Conservation (phyloP, 2,113 vertebrate species). For the Salvelinus sp. region DNA sequence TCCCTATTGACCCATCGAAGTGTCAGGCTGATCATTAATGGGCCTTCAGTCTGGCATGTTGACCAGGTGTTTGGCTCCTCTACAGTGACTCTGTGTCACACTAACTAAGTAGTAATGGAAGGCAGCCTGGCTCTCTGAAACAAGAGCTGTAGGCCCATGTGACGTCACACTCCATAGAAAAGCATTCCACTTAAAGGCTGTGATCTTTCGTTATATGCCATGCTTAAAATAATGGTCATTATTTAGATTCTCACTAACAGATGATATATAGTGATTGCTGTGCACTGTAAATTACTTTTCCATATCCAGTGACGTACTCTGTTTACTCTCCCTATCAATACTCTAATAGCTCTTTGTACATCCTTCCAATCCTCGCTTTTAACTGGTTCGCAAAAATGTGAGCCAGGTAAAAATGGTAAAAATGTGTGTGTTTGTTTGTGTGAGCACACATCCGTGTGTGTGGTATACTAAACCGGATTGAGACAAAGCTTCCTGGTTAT, state of each 20-base stretch:
- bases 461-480: no score
- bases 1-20: neutral
- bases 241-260: neutral
- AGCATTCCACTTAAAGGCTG: neutral
- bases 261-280: no score
- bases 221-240: neutral
- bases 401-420: neutral
- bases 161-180: neutral
- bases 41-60: neutral
- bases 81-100: neutral
- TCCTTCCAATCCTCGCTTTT: neutral
- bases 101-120: neutral
- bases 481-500: neutral
- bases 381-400: neutral
- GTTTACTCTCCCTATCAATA: neutral
- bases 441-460: no score
- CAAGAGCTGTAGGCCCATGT: no score
- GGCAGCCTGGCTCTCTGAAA: neutral
- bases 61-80: neutral
- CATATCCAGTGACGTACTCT: neutral
- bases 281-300: no score
- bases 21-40: neutral
- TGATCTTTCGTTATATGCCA: neutral
- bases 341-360: neutral
- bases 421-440: no score